Evolutionary conservation across 2,113 vertebrate species (phyloP).

Genomic region (Sterrhoptilus dennistouni): DNA sequence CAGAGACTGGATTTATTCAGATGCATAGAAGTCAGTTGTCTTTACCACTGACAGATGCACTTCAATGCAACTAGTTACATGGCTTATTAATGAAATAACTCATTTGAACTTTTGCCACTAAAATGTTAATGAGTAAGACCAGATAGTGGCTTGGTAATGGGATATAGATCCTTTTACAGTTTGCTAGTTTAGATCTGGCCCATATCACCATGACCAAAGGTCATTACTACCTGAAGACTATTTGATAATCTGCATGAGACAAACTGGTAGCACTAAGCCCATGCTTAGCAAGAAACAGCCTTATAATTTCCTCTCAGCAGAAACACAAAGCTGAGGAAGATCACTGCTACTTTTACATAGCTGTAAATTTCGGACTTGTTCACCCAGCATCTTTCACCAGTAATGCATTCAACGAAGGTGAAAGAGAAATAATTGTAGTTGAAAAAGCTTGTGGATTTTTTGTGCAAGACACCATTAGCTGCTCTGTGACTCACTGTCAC

Average conservation of each 20-base stretch:
- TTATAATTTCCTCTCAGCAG: background rate
- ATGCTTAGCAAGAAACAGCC: background rate
- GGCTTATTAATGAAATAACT: conserved; percentile 72
- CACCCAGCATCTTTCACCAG: background rate
- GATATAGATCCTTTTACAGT: conserved; percentile 53
- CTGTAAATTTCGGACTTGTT: background rate
- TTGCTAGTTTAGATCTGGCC: conserved; percentile 52
- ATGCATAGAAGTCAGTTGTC: conserved; percentile 27
- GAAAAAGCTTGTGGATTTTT: conserved; percentile 13
- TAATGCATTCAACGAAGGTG: background rate
- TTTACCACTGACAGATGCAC: conserved; percentile 23
- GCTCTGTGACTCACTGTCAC: background rate
- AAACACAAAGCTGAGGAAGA: background rate
- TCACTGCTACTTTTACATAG: background rate
- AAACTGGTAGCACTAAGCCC: background rate
- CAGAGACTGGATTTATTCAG: conserved; percentile 33
- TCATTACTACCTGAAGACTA: conserved; percentile 12
- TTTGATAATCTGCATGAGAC: background rate
- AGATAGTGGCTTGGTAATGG: conserved; percentile 21
- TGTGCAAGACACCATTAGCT: background rate
- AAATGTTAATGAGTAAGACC: conserved; percentile 67
- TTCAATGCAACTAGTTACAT: conserved; percentile 64
- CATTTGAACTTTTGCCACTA: conserved; percentile 66
- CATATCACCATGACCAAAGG: conserved; percentile 12
- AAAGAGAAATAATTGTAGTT: background rate